Conservation (phyloP, 2,797 vertebrate species). For the Pyrocephalus nanus region DNA sequence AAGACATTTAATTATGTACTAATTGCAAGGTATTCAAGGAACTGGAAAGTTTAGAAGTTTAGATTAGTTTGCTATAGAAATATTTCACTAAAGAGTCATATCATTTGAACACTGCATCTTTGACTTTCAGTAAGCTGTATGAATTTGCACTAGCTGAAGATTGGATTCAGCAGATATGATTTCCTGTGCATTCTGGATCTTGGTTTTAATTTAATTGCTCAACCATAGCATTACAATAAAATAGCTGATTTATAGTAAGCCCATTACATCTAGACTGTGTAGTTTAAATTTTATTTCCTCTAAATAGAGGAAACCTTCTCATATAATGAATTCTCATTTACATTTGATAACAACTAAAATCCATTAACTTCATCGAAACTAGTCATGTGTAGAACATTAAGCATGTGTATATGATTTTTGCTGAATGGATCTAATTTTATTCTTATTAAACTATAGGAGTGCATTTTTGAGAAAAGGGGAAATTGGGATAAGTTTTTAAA, state of each 20-base stretch:
- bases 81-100: not conserved
- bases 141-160: not conserved
- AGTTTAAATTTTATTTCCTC: slow-evolving; percentile 26
- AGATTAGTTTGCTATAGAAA: not conserved
- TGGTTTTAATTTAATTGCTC: slow-evolving; percentile 18
- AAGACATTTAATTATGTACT: not conserved
- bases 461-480: not conserved
- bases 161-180: not conserved
- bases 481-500: not conserved
- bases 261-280: not conserved
- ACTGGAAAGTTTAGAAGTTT: not conserved
- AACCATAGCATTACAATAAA: not conserved
- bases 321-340: not conserved
- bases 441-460: not conserved
- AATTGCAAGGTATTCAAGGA: not conserved
- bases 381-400: slow-evolving; percentile 23
- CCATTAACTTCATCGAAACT: slow-evolving; percentile 20
- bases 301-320: not conserved
- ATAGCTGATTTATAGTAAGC: not conserved
- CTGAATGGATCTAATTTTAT: not conserved
- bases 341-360: not conserved
- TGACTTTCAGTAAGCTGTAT: not conserved
- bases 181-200: not conserved
- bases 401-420: slow-evolving; percentile 1
- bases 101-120: not conserved